Percentiles rank a stretch among this genome's conserved stretches.
These are phyloP conservation scores for Myanophis thanlyinensis DNA, from an alignment of 2,113 vertebrate genomes.

Conservation along the genomic window DNA sequence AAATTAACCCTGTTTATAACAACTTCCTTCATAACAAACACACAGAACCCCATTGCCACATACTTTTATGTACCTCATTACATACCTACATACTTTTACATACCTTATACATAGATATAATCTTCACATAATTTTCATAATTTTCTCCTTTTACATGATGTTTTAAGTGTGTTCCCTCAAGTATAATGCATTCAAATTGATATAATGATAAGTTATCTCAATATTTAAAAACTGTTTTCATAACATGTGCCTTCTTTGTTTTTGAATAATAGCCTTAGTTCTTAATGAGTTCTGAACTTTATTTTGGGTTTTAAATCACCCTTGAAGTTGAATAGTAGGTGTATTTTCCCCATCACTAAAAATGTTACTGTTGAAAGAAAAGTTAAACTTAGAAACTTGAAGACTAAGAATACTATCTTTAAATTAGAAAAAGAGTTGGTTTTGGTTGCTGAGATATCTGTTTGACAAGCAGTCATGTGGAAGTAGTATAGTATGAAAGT, in stretches of 20 bases:
- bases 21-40: conserved; percentile 9
- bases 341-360: background rate
- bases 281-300: conserved; percentile 23
- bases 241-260: conserved; percentile 12
- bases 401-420: conserved; percentile 25
- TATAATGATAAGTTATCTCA: background rate
- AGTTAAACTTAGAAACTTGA: conserved; percentile 24
- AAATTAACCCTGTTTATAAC: conserved; percentile 24
- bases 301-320: conserved; percentile 41
- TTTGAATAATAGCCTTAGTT: conserved; percentile 18
- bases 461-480: conserved; percentile 65
- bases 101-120: background rate
- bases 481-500: conserved; percentile 64
- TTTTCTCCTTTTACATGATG: background rate
- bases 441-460: conserved; percentile 56
- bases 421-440: conserved; percentile 58
- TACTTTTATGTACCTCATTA: background rate
- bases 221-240: conserved; percentile 18
- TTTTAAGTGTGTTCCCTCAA: background rate
- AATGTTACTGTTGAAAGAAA: conserved; percentile 43
- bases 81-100: background rate
- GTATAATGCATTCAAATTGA: background rate
- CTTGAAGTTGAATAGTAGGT: conserved; percentile 16
- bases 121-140: background rate
- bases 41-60: background rate